A percentile compares a stretch with the other conserved stretches of the same genome.
These are phyloP conservation scores for Platycheirus rosarum DNA, from an alignment of 2,888 invertebrate genomes.

Conservation along the genomic window DNA sequence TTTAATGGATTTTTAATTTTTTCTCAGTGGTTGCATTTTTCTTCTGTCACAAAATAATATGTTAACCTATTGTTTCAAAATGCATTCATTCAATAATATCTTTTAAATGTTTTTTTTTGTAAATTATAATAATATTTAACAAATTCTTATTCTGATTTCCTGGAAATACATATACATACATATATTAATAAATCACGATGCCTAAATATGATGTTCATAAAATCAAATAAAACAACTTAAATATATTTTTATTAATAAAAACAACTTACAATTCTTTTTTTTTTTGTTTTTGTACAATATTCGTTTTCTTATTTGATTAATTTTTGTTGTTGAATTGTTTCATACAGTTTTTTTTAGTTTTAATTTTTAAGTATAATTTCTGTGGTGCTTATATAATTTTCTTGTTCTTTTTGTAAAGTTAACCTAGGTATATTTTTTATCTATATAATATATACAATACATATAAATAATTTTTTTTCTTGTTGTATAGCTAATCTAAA, in stretches of 20 bases:
- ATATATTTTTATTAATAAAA: constrained; percentile 40
- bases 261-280: constrained; percentile 44
- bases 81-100: constrained; percentile 46
- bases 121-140: constrained; percentile 39
- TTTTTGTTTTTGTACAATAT: constrained; percentile 71
- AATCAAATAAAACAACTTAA: constrained; percentile 47
- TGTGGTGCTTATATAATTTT: constrained; percentile 66
- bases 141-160: constrained; percentile 30
- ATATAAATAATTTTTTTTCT: constrained; percentile 53
- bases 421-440: constrained; percentile 54
- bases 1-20: constrained; percentile 47
- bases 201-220: constrained; percentile 22
- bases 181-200: constrained; percentile 27
- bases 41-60: constrained; percentile 65
- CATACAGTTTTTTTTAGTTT: constrained; percentile 25
- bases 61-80: constrained; percentile 52
- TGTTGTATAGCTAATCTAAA: constrained; percentile 69
- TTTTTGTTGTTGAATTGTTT: constrained; percentile 35
- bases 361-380: constrained; percentile 59
- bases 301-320: constrained; percentile 50
- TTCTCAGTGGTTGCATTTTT: constrained; percentile 17
- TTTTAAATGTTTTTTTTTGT: constrained; percentile 8
- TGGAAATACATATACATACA: constrained; percentile 53
- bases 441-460: constrained; percentile 56
- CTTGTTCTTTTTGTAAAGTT: constrained; percentile 61